Evolutionary conservation across 2,888 invertebrate genomes (phyloP), one percentile per base, ranked within the genome.

Genomic region (Sinotaia quadrata): DNA sequence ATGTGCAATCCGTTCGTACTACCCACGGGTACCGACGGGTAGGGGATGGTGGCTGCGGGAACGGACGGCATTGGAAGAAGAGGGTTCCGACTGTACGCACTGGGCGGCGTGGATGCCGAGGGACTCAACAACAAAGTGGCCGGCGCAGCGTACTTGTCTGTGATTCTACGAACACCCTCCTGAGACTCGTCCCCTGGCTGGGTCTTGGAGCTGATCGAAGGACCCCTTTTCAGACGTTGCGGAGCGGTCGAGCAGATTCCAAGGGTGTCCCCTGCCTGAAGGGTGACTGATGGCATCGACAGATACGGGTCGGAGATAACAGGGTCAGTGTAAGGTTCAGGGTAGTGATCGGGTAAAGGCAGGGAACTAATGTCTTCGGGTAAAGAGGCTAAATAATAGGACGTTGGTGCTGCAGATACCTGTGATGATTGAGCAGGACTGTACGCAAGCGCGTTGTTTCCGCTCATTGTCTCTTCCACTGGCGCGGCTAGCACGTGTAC

Each of bases 131-230:
- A 33, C 41, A 83, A 62, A 27, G 78, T 80, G 37, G 79, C 83
- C 2, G 85, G 72, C 2, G 84, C 84, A 51, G 86, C 86, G 74
- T 86, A 87, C 72, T 85, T 86, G 51, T 80, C 84, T 7, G 79
- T 80, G 44, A 86, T 75, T 68, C 78, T 77, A 34, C 78, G 74
- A 8, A 83, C 65, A 4, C 82, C 84, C 62, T 82, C 81, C 41
- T 78, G 77, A 3, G 72, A 36, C 21, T 36, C 36, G 18, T 31
- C 51, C 12, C 33, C 41, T 31, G 33, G 27, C 47, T 12, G 54
- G 4, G 15, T 15, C 24, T 15, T 34, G 37, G 36, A 24, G 27
- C 54, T 54, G 24, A 18, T 12, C n/a, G n/a, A n/a, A n/a, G n/a
- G n/a, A n/a, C n/a, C n/a, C n/a, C n/a, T n/a, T n/a, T n/a, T n/a